Conservation (phyloP, 2,888 invertebrate genomes). For the Mimumesa dahlbomi region DNA sequence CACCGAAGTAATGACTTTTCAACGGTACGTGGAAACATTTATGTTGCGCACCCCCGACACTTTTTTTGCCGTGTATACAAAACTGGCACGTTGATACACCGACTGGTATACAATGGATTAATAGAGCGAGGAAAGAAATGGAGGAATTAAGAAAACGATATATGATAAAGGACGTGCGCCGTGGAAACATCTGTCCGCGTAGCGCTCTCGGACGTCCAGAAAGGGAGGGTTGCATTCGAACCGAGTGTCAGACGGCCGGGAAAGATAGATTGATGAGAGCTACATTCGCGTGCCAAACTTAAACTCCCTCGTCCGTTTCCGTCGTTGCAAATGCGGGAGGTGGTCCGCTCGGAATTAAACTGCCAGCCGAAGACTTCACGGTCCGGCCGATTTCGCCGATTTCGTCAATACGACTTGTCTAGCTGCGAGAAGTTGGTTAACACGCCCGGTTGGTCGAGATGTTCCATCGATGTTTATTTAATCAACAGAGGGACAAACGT, state of each 20-base stretch:
- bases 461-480: too few species aligned
- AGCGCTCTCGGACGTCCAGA: conserved; percentile 45
- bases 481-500: neutral
- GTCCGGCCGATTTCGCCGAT: conserved; percentile 21
- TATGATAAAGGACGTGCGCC: conserved; percentile 51
- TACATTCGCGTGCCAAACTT: conserved; percentile 72
- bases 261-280: conserved; percentile 77
- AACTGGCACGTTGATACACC: too few species aligned
- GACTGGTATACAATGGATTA: neutral
- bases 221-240: conserved; percentile 71
- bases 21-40: conserved; percentile 2
- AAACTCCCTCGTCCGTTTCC: conserved; percentile 67
- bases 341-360: conserved; percentile 72
- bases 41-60: neutral
- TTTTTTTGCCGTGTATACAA: neutral
- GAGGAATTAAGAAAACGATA: neutral
- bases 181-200: conserved; percentile 56
- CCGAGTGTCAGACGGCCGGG: conserved; percentile 75
- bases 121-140: neutral
- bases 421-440: neutral
- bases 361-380: conserved; percentile 53
- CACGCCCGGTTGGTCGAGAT: neutral
- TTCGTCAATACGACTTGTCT: neutral
- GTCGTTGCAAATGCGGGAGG: conserved; percentile 60
- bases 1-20: conserved; percentile 1